Base-by-base conservation (phyloP, 37 sponge, comb jelly and placozoan genomes). In the Beroe forskalii region DNA sequence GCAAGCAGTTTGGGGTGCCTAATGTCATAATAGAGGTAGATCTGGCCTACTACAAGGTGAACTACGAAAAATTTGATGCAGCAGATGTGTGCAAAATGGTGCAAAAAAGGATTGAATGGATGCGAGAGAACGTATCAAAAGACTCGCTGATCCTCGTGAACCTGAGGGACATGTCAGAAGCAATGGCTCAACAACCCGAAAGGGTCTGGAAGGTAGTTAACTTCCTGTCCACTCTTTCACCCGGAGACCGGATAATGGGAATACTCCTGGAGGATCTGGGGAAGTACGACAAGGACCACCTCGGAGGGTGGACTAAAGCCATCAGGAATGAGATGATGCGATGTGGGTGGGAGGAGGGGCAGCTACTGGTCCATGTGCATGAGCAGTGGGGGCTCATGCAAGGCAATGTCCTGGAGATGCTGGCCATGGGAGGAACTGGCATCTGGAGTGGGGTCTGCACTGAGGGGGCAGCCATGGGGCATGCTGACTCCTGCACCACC, bases 311-410 rank as follows among this genome's bases (percentile, higher is more conserved):
- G 90, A 92, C 92, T 0, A 28, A 32, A 6, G 41, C 76, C n/a
- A 60, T 89, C 0, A 90, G 92, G 32, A 48, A 63, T 24, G 75
- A 64, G 2, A 90, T 92, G 90, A 37, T 67, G 0, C 1, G 37
- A 27, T 40, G 37, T 35, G 92, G 92, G 25, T 92, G 92, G 92
- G 67, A 38, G 62, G 40, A 62, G 0, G 90, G 90, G 12, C 90
- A 89, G 23, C 90, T 92, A 55, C 62, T 92, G 62, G 90, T 90
- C 32, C 92, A 92, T 67, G 90, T 92, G 24, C 92, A 92, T 63
- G 76, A 92, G 67, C 61, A 90, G 43, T 92, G 75, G 90, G 92
- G 67, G 0, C 76, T 92, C 17, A 55, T 25, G 19, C 67, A 83
- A n/a, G 89, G 48, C 0, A 90, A 25, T 0, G 64, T 62, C 20